Conservation (phyloP, 37 sponge, comb jelly and placozoan species). For the Hexactinellida sp. region DNA sequence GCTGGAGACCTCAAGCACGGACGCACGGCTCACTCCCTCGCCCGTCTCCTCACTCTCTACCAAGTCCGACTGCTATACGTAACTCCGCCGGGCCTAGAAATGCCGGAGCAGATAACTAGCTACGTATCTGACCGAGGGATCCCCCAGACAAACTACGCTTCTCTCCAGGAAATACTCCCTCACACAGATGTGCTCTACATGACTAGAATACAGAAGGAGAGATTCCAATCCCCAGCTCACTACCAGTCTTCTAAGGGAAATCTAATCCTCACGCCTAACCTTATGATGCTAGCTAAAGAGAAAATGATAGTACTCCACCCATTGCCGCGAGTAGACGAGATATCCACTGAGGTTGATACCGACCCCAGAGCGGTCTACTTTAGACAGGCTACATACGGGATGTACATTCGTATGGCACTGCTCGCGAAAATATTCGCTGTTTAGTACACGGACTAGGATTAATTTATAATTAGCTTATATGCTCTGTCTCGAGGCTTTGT, state of each 20-base stretch:
- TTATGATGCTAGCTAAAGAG: conserved; percentile 86
- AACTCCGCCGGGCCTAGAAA: conserved; percentile 52
- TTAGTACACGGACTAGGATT: background rate
- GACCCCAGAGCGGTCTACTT: conserved; percentile 97
- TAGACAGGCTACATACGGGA: conserved; percentile 90
- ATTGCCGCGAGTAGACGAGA: conserved; percentile 87
- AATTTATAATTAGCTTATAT: background rate
- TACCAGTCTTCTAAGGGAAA: conserved; percentile 65
- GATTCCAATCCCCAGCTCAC: conserved; percentile 57
- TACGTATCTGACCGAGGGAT: conserved; percentile 54
- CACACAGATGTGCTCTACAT: conserved; percentile 92
- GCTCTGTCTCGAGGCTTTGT: background rate
- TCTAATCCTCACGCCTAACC: conserved; percentile 69
- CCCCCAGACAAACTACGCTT: conserved; percentile 35
- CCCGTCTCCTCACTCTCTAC: conserved; percentile 79
- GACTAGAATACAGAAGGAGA: conserved; percentile 88
- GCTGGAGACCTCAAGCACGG: conserved; percentile 99
- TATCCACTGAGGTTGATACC: conserved; percentile 84
- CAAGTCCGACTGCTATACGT: conserved; percentile 71
- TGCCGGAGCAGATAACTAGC: conserved; percentile 64
- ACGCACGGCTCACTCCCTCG: conserved; percentile 92
- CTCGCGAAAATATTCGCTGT: conserved; percentile 43
- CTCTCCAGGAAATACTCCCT: conserved; percentile 67
- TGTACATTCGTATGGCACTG: conserved; percentile 94
- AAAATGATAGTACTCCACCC: conserved; percentile 89